These are phyloP conservation scores for Corythornis cristatus DNA, from an alignment of 2,113 vertebrate species.

Conservation along the genomic window DNA sequence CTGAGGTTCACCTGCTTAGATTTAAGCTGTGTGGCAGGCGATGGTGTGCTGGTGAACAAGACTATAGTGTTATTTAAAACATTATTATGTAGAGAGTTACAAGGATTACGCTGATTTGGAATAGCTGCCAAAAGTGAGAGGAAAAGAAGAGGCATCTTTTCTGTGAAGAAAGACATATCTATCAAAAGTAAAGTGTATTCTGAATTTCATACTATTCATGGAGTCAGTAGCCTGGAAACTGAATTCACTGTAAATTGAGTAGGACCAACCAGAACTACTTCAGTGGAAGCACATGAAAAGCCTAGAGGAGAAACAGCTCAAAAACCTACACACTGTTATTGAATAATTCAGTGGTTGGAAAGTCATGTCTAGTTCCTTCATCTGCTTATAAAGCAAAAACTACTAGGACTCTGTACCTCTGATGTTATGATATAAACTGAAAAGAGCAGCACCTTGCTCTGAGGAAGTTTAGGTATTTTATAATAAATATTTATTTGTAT, in stretches of 20 bases:
- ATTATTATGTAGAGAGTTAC: not conserved
- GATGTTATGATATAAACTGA: not conserved
- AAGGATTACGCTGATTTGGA: not conserved
- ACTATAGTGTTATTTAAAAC: not conserved
- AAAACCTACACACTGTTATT: not conserved
- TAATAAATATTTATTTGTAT: not conserved
- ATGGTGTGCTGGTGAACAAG: not conserved
- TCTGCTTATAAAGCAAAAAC: not conserved
- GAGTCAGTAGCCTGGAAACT: not conserved
- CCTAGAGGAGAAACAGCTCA: not conserved
- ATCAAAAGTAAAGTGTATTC: not conserved
- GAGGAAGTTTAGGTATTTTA: not conserved
- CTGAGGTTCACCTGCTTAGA: not conserved
- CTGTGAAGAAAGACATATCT: not conserved
- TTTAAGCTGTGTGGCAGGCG: not conserved
- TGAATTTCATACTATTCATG: not conserved
- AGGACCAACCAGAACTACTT: not conserved
- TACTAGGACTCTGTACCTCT: not conserved
- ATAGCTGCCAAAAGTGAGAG: not conserved
- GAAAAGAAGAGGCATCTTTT: not conserved
- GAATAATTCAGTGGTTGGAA: conserved; percentile 6
- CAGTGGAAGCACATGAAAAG: not conserved
- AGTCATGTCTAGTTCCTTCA: not conserved
- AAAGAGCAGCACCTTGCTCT: not conserved
- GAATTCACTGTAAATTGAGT: not conserved